Percentiles rank a stretch among this genome's conserved stretches.
Conservation (phyloP, 2,797 vertebrate species). For the Eospalax fontanierii region DNA sequence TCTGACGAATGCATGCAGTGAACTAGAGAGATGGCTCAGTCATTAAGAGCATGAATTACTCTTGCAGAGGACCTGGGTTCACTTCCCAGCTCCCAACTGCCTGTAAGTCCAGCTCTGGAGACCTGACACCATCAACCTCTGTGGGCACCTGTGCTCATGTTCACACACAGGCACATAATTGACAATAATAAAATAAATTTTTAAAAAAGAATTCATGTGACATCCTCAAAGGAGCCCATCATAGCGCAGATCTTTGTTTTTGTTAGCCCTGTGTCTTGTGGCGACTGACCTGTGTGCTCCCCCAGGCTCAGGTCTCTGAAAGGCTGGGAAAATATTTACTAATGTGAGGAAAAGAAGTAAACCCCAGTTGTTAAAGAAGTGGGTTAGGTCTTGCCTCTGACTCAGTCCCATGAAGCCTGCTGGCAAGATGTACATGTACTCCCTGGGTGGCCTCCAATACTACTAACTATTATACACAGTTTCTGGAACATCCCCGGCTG, state of each 20-base stretch:
- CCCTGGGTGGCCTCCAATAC: background rate
- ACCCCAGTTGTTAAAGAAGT: constrained; percentile 48
- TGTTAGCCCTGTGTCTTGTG: constrained; percentile 4
- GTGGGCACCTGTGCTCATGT: too few species aligned
- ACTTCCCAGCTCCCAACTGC: too few species aligned
- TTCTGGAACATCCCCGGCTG: background rate
- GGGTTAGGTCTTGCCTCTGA: background rate
- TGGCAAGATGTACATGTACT: background rate
- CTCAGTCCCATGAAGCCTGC: background rate
- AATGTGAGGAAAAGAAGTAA: background rate
- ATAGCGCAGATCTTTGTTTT: background rate
- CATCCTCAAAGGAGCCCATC: background rate
- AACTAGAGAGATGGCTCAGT: too few species aligned
- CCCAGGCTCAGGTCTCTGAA: background rate
- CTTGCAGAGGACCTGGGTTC: too few species aligned
- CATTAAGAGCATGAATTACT: too few species aligned
- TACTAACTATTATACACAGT: background rate
- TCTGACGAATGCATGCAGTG: background rate
- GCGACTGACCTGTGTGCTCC: background rate
- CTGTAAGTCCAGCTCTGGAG: too few species aligned
- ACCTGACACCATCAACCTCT: too few species aligned
- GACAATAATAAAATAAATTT: background rate
- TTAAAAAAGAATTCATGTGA: background rate
- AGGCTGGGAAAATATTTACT: background rate
- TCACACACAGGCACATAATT: too few species aligned